phyloP scores from a whole-genome alignment of 2,888 invertebrate species.

The Carterocephalus palaemon region DNA sequence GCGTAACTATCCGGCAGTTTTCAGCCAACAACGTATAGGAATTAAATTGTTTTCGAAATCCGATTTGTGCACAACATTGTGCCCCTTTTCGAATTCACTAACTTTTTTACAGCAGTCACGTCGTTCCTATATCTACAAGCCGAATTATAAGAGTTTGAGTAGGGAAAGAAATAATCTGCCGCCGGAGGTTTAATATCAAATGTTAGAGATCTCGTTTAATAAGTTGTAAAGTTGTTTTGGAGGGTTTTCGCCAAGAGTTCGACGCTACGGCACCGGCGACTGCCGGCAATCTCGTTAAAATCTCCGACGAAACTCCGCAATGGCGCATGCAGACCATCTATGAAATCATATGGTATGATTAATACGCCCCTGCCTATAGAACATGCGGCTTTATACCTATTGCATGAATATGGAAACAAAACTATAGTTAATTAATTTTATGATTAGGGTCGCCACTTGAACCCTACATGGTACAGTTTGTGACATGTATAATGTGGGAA shows the following conservation, averaged over 20 bases:
- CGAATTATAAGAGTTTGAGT: conserved; percentile 8
- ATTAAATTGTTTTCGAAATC: conserved; percentile 7
- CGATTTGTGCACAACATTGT: not conserved
- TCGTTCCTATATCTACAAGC: not conserved
- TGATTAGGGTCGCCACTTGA: too few species aligned
- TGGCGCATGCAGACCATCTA: conserved; percentile 53
- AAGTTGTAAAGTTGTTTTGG: conserved; percentile 71
- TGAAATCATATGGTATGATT: conserved; percentile 57
- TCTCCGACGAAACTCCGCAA: conserved; percentile 61
- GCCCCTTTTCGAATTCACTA: not conserved
- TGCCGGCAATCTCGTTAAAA: conserved; percentile 74
- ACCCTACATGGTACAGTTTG: too few species aligned
- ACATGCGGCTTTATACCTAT: conserved; percentile 33
- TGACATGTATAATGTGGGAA: too few species aligned
- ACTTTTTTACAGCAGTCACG: not conserved
- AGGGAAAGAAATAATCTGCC: conserved; percentile 4
- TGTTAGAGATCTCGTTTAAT: conserved; percentile 62
- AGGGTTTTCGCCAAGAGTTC: conserved; percentile 58
- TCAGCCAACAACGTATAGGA: not conserved
- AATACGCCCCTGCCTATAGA: conserved; percentile 48
- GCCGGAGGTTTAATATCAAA: conserved; percentile 52
- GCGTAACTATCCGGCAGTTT: conserved; percentile 11
- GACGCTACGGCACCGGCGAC: conserved; percentile 55
- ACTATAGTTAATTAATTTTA: too few species aligned
- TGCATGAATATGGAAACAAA: conserved; percentile 24